These are phyloP conservation scores for Myopa testacea DNA, from an alignment of 2,888 invertebrate species.

Conservation along the genomic window DNA sequence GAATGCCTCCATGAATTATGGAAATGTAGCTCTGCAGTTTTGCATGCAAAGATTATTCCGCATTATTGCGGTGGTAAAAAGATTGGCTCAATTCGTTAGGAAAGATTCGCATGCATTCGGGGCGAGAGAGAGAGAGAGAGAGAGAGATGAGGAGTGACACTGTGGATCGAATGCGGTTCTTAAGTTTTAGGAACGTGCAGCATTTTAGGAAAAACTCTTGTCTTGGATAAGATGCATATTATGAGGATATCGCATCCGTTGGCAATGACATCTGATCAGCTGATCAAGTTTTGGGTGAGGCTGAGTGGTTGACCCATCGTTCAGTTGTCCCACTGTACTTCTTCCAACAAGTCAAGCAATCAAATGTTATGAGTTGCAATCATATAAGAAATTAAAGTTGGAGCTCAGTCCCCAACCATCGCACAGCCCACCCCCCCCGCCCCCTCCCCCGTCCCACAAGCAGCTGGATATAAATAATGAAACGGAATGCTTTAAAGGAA, in stretches of 20 bases:
- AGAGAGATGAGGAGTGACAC: background rate
- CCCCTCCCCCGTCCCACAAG: background rate
- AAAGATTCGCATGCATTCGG: background rate
- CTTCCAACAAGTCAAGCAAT: background rate
- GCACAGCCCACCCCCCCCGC: too few relatives aligned
- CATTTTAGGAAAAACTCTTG: too few relatives aligned
- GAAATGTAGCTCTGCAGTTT: constrained; percentile 35
- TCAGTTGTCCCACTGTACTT: constrained; percentile 13
- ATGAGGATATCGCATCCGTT: too few relatives aligned
- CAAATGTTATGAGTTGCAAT: constrained; percentile 22
- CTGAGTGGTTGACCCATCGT: too few relatives aligned
- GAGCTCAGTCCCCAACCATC: background rate
- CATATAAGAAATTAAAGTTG: constrained; percentile 10
- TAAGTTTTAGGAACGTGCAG: too few relatives aligned
- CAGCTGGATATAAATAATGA: constrained; percentile 9
- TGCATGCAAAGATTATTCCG: constrained; percentile 35
- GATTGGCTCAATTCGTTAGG: constrained; percentile 35
- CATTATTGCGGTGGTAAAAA: constrained; percentile 34
- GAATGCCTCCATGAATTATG: constrained; percentile 35
- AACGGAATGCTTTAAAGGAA: constrained; percentile 28
- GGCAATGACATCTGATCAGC: too few relatives aligned
- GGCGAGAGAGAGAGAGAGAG: background rate
- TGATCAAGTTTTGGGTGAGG: too few relatives aligned
- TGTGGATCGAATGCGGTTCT: background rate
- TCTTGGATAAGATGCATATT: too few relatives aligned